Evolutionary conservation across 2,888 invertebrate genomes (phyloP), one percentile per base, ranked within the genome.

Genomic region (Dasypolia templi): DNA sequence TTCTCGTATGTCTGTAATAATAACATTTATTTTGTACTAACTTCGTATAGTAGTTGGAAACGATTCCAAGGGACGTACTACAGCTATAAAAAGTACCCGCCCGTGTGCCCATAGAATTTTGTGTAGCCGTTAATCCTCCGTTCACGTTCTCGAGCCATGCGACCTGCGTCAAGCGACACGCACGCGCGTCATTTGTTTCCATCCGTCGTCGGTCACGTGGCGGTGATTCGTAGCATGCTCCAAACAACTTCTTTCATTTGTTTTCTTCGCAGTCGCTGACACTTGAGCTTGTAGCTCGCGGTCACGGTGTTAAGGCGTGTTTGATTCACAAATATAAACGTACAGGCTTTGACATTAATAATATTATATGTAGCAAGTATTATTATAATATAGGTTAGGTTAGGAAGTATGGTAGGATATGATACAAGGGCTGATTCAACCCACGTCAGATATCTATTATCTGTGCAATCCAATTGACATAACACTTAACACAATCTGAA

Each of bases 1-100:
- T 66, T 87, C 86, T 53, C 77, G 84, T 72, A 86, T 76, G 64
- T 81, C 92, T 92, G 86, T 32, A 87, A 85, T 73, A 71, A 71
- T 58, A 74, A 72, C 3, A 42, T 67, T n/a, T 35, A 66, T 51
- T 69, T 59, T 42, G 39, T 9, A 14, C 12, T 29, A 0, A 6
- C 14, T 22, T 29, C 29, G 12, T 22, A 9, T 22, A 1, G 19
- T 7, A 12, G 7, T 62, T 7, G 29, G 26, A 42, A 3, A 12
- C 26, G 26, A 19, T 59, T 9, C 2, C 4, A 59, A 2, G 2
- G 1, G 17, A 17, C 9, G 17, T 17, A 14, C 35, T 26, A 26
- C 14, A 0, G 26, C 0, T 2, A 22, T 44, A 11, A 44, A 62
- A 44, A 26, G 12, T 62, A 12, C 3, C 11, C 6, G 26, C 12